Evolutionary conservation across 2,888 invertebrate genomes (phyloP).

Genomic region (Cyclophora albipunctata): DNA sequence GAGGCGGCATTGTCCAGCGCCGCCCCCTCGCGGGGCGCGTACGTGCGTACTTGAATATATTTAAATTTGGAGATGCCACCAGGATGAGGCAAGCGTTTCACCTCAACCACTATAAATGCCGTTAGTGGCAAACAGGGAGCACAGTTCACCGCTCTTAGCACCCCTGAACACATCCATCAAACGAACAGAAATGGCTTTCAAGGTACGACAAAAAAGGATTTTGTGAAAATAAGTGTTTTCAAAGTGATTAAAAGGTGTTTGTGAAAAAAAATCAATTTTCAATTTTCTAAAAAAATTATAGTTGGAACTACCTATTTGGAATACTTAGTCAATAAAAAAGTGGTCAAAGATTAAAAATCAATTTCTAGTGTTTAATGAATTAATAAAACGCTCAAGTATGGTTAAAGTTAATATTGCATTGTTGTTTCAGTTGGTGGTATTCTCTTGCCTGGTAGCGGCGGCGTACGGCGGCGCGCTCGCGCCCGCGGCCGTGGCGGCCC

Average conservation of each 20-base stretch:
- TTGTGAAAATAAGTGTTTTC: constrained; percentile 25
- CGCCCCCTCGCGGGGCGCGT: constrained; percentile 49
- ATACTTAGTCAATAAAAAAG: too few relatives aligned
- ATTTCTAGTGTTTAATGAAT: too few relatives aligned
- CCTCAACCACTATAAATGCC: constrained; percentile 57
- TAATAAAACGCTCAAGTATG: too few relatives aligned
- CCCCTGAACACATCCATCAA: constrained; percentile 52
- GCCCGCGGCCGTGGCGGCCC: constrained; percentile 40
- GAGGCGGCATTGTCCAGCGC: constrained; percentile 64
- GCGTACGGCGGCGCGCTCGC: constrained; percentile 46
- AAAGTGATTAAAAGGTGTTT: constrained; percentile 21
- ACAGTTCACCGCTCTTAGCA: constrained; percentile 62
- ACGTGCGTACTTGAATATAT: constrained; percentile 76
- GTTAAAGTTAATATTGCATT: not conserved
- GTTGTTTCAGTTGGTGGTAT: constrained; percentile 54
- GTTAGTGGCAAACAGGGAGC: constrained; percentile 47
- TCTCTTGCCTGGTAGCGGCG: constrained; percentile 55
- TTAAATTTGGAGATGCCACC: constrained; percentile 73
- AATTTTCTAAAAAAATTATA: too few relatives aligned
- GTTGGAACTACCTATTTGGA: too few relatives aligned
- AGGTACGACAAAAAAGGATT: constrained; percentile 50
- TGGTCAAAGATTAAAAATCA: too few relatives aligned
- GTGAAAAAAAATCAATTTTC: constrained; percentile 9
- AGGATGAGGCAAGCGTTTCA: constrained; percentile 64
- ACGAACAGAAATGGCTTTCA: constrained; percentile 57